These are phyloP conservation scores for Chiridota heheva DNA, from an alignment of 35 echinoderm and acorn worm species.

Conservation along the genomic window DNA sequence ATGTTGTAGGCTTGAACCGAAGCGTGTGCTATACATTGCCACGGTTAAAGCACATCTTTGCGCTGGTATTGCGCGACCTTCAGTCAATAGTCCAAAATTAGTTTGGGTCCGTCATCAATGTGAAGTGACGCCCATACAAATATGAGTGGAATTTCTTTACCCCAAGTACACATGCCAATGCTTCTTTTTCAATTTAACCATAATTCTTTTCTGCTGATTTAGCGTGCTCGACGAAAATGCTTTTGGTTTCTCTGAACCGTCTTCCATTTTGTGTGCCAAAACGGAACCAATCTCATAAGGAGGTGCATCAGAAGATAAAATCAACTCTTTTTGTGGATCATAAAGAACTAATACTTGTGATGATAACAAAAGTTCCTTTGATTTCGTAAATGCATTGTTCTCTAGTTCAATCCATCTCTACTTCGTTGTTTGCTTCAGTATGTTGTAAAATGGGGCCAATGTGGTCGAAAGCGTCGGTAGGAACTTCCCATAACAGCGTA, in stretches of 20 bases:
- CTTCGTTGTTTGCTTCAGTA: background rate
- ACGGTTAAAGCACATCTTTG: slow-evolving; percentile 66
- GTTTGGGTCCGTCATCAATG: slow-evolving; percentile 58
- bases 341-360: slow-evolving; percentile 38
- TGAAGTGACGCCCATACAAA: slow-evolving; percentile 62
- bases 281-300: slow-evolving; percentile 53
- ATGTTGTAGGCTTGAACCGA: slow-evolving; percentile 6
- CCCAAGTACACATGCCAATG: slow-evolving; percentile 48
- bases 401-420: slow-evolving; percentile 27
- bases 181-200: slow-evolving; percentile 59
- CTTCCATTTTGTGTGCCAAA: slow-evolving; percentile 44
- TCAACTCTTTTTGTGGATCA: slow-evolving; percentile 18
- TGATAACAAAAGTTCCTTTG: slow-evolving; percentile 28
- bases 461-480: background rate
- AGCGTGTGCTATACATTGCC: slow-evolving; percentile 36
- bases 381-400: slow-evolving; percentile 9
- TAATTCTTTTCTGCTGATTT: slow-evolving; percentile 54
- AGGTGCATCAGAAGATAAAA: slow-evolving; percentile 37
- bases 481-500: slow-evolving; percentile 55
- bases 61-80: slow-evolving; percentile 37
- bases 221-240: slow-evolving; percentile 65
- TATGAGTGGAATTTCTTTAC: slow-evolving; percentile 62
- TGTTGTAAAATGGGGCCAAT: slow-evolving; percentile 1
- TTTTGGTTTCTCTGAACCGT: slow-evolving; percentile 60
- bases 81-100: slow-evolving; percentile 43